phyloP scores from a whole-genome alignment of 2,888 invertebrate species.

The Lamellibrachia satsuma region DNA sequence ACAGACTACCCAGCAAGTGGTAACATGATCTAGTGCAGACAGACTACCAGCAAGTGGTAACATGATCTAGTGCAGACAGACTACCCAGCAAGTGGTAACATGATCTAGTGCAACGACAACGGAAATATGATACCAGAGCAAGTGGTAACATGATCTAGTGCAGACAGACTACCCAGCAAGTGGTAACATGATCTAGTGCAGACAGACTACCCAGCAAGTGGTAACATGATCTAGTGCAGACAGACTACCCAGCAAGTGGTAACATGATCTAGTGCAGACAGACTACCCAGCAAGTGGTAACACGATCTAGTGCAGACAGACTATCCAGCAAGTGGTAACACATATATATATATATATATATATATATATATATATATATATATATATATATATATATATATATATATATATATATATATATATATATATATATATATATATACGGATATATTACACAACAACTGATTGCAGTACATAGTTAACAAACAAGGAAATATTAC shows the following conservation, averaged over 20 bases:
- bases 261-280: too few relatives aligned
- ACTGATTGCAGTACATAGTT: not conserved
- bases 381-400: not conserved
- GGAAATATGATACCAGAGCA: too few relatives aligned
- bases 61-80: too few relatives aligned
- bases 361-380: not conserved
- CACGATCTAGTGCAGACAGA: too few relatives aligned
- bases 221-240: not conserved
- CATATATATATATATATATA: not conserved
- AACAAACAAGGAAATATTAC: not conserved
- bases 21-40: too few relatives aligned
- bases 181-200: not conserved
- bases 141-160: not conserved
- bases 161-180: too few relatives aligned
- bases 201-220: too few relatives aligned
- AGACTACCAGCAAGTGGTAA: not conserved
- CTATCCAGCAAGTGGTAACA: not conserved
- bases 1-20: not conserved
- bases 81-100: not conserved
- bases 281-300: too few relatives aligned
- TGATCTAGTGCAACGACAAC: too few relatives aligned
- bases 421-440: not conserved
- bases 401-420: not conserved
- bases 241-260: not conserved
- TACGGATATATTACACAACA: not conserved